These are phyloP conservation scores for Subanguina moxae DNA, from an alignment of 1,140 invertebrate species.

Conservation along the genomic window DNA sequence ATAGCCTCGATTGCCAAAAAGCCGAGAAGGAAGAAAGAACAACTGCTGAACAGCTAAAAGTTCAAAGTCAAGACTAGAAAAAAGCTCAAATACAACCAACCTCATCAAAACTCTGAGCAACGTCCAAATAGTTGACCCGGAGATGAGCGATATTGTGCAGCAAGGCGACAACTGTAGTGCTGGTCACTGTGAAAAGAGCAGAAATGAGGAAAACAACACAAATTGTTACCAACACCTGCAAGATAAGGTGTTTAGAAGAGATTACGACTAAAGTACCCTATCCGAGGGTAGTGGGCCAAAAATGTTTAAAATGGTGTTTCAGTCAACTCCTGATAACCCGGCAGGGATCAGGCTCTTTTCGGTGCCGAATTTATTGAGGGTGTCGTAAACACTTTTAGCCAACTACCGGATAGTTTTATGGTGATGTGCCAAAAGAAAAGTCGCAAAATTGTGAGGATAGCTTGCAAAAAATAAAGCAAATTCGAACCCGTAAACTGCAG, in stretches of 20 bases:
- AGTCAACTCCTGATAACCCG: too few species aligned
- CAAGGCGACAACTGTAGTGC: conserved; percentile 38
- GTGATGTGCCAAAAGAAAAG: too few species aligned
- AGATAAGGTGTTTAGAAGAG: conserved; percentile 11
- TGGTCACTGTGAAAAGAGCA: conserved; percentile 31
- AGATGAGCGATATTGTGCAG: conserved; percentile 32
- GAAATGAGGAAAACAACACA: conserved; percentile 32
- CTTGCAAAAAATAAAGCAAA: background rate
- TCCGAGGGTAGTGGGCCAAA: background rate
- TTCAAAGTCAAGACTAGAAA: background rate
- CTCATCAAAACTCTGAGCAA: conserved; percentile 21
- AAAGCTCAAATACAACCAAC: background rate
- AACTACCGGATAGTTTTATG: too few species aligned
- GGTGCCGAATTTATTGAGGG: too few species aligned
- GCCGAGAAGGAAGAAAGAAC: conserved; percentile 22
- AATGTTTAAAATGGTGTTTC: too few species aligned
- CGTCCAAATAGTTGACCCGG: conserved; percentile 18
- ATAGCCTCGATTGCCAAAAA: conserved; percentile 26
- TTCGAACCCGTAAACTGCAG: conserved; percentile 11
- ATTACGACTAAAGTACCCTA: conserved; percentile 2
- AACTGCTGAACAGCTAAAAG: conserved; percentile 5
- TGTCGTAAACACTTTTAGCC: too few species aligned
- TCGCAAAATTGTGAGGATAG: too few species aligned
- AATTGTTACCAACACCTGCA: conserved; percentile 24
- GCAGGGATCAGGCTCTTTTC: too few species aligned